Evolutionary conservation across 2,797 vertebrate species (phyloP).

Genomic region (Sarcoramphus papa): DNA sequence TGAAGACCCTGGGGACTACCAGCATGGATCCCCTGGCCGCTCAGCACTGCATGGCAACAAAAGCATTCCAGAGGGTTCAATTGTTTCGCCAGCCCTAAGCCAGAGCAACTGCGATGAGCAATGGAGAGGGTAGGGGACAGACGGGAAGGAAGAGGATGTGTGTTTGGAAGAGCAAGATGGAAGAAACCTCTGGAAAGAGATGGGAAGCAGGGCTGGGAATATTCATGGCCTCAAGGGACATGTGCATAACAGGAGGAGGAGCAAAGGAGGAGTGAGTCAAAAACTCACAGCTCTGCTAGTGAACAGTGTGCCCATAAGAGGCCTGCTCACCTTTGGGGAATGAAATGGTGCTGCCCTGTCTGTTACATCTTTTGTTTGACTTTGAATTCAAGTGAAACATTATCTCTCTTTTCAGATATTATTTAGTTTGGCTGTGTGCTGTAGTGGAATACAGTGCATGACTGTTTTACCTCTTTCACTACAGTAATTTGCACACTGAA

Average conservation of each 20-base stretch:
- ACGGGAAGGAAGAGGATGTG: neutral
- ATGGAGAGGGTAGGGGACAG: neutral
- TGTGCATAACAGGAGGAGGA: neutral
- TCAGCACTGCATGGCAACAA: conserved; percentile 42
- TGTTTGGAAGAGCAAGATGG: neutral
- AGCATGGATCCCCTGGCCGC: conserved; percentile 48
- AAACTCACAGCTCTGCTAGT: neutral
- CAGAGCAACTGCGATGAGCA: neutral
- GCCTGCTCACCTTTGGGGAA: neutral
- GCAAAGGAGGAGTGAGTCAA: neutral
- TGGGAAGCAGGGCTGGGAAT: neutral
- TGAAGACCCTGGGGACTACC: conserved; percentile 15
- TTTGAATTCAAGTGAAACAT: neutral
- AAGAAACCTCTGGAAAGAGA: conserved; percentile 19
- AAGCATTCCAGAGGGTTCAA: conserved; percentile 55
- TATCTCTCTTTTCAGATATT: neutral
- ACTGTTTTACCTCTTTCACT: conserved; percentile 22
- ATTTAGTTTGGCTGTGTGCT: neutral
- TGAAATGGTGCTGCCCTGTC: neutral
- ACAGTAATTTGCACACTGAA: neutral
- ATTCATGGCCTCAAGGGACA: neutral
- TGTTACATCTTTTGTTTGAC: conserved; percentile 5
- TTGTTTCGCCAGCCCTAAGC: conserved; percentile 53
- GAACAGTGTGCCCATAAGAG: neutral
- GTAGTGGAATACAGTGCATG: neutral